These are phyloP conservation scores for Hiodon alosoides DNA, from an alignment of 2,113 vertebrate genomes.

Conservation along the genomic window DNA sequence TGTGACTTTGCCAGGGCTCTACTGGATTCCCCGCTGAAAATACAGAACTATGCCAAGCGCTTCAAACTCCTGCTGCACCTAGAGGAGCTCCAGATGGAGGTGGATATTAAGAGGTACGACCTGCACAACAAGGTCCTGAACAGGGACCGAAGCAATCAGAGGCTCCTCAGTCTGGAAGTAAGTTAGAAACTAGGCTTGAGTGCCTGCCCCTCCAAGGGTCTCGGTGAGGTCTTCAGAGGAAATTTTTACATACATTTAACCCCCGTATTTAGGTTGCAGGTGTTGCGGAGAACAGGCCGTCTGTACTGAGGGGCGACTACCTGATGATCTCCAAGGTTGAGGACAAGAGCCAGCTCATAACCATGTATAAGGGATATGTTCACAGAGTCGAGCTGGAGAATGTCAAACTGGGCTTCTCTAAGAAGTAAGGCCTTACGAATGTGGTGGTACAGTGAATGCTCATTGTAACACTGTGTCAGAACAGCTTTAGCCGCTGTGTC, in stretches of 20 bases:
- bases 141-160: constrained; percentile 47
- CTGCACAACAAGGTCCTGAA: constrained; percentile 65
- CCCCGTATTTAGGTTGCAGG: constrained; percentile 72
- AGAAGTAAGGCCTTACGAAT: constrained; percentile 56
- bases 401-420: constrained; percentile 77
- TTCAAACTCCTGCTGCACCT: constrained; percentile 78
- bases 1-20: constrained; percentile 50
- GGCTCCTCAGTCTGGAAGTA: constrained; percentile 70
- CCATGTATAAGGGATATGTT: constrained; percentile 77
- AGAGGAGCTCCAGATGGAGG: constrained; percentile 89
- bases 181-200: constrained; percentile 12
- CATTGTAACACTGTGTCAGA: background rate
- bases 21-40: constrained; percentile 57
- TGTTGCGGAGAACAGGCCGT: constrained; percentile 82
- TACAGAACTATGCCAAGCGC: constrained; percentile 63
- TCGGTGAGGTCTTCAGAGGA: background rate
- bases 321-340: constrained; percentile 64
- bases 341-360: constrained; percentile 39
- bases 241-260: background rate
- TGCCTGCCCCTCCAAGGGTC: background rate
- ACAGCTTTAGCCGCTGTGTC: no score
- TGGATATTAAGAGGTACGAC: constrained; percentile 78
- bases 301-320: constrained; percentile 79
- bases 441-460: background rate
- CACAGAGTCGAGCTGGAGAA: constrained; percentile 75